These are phyloP conservation scores for Osmerus mordax DNA, from an alignment of 2,113 vertebrate genomes.

Conservation along the genomic window DNA sequence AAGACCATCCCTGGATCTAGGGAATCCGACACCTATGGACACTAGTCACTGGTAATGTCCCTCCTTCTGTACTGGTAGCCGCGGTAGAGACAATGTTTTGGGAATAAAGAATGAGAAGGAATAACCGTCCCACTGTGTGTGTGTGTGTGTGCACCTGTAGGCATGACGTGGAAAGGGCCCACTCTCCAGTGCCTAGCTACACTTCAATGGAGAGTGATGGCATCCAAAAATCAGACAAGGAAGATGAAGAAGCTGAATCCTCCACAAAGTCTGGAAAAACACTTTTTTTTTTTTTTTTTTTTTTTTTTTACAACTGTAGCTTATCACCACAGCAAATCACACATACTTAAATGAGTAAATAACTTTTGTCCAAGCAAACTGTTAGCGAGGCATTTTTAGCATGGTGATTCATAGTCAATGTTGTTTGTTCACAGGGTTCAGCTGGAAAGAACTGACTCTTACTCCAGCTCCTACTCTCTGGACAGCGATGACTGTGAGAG, in stretches of 20 bases:
- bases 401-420: neutral
- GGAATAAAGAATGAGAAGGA: neutral
- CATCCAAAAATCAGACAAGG: neutral
- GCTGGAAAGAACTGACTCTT: constrained; percentile 50
- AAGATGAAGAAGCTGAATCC: neutral
- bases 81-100: neutral
- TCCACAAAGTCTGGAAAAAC: constrained; percentile 43
- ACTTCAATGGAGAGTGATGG: constrained; percentile 43
- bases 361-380: no score
- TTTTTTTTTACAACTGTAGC: no score
- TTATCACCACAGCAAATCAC: no score
- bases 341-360: no score
- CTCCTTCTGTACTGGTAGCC: neutral
- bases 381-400: no score
- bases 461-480: constrained; percentile 57
- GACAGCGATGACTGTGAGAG: constrained; percentile 64
- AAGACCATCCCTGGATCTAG: constrained; percentile 52
- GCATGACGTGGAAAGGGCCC: constrained; percentile 24
- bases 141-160: constrained; percentile 26
- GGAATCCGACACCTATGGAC: constrained; percentile 38
- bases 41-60: constrained; percentile 23
- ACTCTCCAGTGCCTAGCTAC: constrained; percentile 47
- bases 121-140: neutral
- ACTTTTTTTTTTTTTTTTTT: no score
- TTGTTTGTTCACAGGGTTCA: constrained; percentile 40